phyloP scores from a whole-genome alignment of 2,797 vertebrate genomes.

The Nannoperca obscura region DNA sequence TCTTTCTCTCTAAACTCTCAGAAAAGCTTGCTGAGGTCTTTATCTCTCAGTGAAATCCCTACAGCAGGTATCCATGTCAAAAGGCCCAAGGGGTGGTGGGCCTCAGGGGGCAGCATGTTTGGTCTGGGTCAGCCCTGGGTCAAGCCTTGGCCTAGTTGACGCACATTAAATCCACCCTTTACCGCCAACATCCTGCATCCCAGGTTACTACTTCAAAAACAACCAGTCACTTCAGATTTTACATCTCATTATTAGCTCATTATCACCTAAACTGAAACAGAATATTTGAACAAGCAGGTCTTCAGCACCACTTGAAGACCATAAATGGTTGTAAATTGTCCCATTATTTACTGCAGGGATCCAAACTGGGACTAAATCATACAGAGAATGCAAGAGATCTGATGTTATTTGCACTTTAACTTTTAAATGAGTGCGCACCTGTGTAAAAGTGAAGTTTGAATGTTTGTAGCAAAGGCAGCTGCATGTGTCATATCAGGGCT shows the following conservation, averaged over 20 bases:
- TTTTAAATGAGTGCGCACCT: slow-evolving; percentile 15
- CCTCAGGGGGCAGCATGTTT: slow-evolving; percentile 84
- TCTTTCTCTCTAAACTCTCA: slow-evolving; percentile 66
- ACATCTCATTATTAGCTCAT: slow-evolving; percentile 18
- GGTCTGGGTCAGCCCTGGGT: slow-evolving; percentile 90
- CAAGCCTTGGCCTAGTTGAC: slow-evolving; percentile 92
- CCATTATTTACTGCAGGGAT: not conserved
- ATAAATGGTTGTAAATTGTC: not conserved
- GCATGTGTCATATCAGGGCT: slow-evolving; percentile 30
- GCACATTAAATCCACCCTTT: slow-evolving; percentile 72
- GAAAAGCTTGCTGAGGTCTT: slow-evolving; percentile 76
- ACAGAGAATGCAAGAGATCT: not conserved
- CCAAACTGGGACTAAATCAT: not conserved
- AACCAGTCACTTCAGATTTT: slow-evolving; percentile 6
- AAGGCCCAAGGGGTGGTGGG: slow-evolving; percentile 82
- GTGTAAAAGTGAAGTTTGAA: slow-evolving; percentile 4
- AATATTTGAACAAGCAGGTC: slow-evolving; percentile 1
- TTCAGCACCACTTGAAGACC: not conserved
- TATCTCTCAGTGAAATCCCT: slow-evolving; percentile 85
- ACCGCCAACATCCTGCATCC: slow-evolving; percentile 52
- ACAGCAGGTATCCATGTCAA: slow-evolving; percentile 95
- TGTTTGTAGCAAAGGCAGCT: slow-evolving; percentile 5
- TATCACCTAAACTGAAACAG: not conserved
- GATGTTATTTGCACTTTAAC: not conserved
- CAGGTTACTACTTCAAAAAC: slow-evolving; percentile 25